phyloP scores from a whole-genome alignment of 2,113 vertebrate species.

The Recurvirostra avosetta region DNA sequence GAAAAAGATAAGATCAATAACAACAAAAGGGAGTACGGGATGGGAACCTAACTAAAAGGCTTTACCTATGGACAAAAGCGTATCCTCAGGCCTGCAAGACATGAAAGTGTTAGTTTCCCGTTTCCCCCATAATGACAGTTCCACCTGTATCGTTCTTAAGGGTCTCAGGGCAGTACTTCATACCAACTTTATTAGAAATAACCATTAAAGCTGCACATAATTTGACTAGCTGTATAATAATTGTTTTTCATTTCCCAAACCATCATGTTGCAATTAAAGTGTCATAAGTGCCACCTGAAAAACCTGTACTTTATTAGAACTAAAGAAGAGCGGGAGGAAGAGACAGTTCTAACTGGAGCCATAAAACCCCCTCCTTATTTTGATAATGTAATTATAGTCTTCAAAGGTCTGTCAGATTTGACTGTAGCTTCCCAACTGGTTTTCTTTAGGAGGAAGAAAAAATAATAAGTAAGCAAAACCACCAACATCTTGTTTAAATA shows the following conservation, averaged over 20 bases:
- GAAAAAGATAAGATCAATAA: not conserved
- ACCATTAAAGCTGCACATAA: not conserved
- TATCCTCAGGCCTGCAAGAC: slow-evolving; percentile 10
- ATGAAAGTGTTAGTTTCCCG: not conserved
- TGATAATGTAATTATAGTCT: not conserved
- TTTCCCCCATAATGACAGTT: not conserved
- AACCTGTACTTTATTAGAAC: not conserved
- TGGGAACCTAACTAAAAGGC: slow-evolving; percentile 4
- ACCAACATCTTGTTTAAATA: not conserved
- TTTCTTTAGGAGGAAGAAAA: not conserved
- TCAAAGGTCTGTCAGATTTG: slow-evolving; percentile 4
- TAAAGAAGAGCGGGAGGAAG: not conserved
- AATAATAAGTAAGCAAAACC: not conserved
- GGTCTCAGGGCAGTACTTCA: not conserved
- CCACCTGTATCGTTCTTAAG: not conserved
- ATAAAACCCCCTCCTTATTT: not conserved
- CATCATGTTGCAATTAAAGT: not conserved
- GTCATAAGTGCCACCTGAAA: not conserved
- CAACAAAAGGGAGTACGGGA: not conserved
- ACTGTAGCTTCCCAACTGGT: not conserved
- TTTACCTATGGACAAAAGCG: not conserved
- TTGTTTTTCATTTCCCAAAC: not conserved
- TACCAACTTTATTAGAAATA: not conserved
- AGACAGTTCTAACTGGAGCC: not conserved
- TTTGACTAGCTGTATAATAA: not conserved